Evolutionary conservation across 2,888 invertebrate species (phyloP), one percentile per base, ranked within the genome.

Genomic region (Heliconius hortense): DNA sequence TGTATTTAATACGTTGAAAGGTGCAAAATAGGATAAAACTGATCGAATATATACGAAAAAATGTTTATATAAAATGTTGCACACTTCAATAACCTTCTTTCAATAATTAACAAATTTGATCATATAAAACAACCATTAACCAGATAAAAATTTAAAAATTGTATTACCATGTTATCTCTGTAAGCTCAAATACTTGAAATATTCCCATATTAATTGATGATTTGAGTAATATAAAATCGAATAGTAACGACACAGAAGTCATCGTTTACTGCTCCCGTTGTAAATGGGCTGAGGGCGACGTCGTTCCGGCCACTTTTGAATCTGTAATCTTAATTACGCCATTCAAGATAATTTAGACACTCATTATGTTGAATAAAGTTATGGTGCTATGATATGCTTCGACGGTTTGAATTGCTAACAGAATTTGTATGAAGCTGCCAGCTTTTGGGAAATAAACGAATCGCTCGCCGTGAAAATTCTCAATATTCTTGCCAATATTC

Each of bases 291-390:
- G 82, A 83, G 84, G 82, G 82, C 85, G 80, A 82, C 81, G 85
- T 85, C 84, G 84, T 87, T 87, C 86, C 84, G 82, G 82, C 84
- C 88, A 88, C 87, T 88, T 87, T 85, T 81, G 79, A 83, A 82
- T 80, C 78, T 80, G 84, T 87, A 87, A 89, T 89, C 90, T 89
- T 88, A 88, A 90, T 87, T 85, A 84, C 83, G 75, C 79, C 84
- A 84, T 87, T 88, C 86, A 85, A 90, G 89, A 89, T 90, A 88
- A 84, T 86, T 84, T 82, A 82, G 84, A 80, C 82, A 81, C 84
- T 84, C 83, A 83, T 81, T 80, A 81, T 76, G 74, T 81, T 80
- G 81, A 84, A 86, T 85, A 82, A 84, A 87, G 84, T 82, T 84
- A 84, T 86, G 83, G 82, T 82, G 79, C 82, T 66, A 81, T 82